These are phyloP conservation scores for Diachasma alloeum DNA, from an alignment of 1,140 invertebrate species.

Conservation along the genomic window DNA sequence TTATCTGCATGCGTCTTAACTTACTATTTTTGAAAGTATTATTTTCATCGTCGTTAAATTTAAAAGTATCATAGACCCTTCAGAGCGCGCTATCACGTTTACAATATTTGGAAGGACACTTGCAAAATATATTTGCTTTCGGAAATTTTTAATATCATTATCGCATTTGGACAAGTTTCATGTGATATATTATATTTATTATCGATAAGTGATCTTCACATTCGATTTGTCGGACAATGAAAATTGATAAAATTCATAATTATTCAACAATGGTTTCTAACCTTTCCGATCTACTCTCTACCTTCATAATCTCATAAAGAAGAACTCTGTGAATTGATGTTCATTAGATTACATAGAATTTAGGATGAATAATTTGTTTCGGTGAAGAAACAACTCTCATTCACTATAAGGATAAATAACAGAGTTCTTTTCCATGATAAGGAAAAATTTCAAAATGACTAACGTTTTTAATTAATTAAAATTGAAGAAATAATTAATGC, in stretches of 20 bases:
- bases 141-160: conserved; percentile 6
- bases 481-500: conserved; percentile 13
- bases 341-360: no score
- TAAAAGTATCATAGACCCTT: conserved; percentile 37
- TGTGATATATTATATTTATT: conserved; percentile 8
- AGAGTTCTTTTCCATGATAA: conserved; percentile 11
- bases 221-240: not conserved
- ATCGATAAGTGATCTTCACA: not conserved
- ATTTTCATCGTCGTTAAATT: conserved; percentile 28
- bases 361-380: not conserved
- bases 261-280: conserved; percentile 1
- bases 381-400: not conserved
- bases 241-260: conserved; percentile 24
- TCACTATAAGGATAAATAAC: not conserved
- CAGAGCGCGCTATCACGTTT: conserved; percentile 40
- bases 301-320: not conserved
- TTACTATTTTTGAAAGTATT: conserved; percentile 33
- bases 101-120: conserved; percentile 52
- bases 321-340: not conserved
- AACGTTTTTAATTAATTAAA: not conserved
- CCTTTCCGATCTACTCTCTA: not conserved
- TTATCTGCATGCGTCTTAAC: conserved; percentile 21
- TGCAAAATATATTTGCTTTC: conserved; percentile 48
- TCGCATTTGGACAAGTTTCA: conserved; percentile 9
- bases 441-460: conserved; percentile 5